Percentiles rank a stretch among this genome's conserved stretches.
Conservation (phyloP, 2,888 invertebrate genomes). For the Drosophila antonietae region DNA sequence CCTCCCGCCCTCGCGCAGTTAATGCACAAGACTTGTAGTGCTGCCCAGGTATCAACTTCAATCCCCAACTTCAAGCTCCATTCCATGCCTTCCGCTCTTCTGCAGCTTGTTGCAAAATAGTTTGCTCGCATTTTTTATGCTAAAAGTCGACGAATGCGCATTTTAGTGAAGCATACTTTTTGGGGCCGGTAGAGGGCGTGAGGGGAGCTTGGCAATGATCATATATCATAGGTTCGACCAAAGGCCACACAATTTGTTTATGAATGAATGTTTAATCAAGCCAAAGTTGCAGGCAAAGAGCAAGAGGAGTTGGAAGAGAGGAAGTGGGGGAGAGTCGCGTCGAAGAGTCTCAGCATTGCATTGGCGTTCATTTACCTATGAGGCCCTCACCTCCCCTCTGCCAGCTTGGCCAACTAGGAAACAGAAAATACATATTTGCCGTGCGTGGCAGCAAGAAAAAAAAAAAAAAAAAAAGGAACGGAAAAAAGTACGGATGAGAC, state of each 20-base stretch:
- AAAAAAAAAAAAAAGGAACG: background rate
- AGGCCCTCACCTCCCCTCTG: background rate
- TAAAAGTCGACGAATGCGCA: slow-evolving; percentile 49
- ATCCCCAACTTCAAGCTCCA: background rate
- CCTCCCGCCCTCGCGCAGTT: background rate
- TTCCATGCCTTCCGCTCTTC: background rate
- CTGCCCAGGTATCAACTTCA: background rate
- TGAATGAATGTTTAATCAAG: slow-evolving; percentile 72
- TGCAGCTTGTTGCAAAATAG: slow-evolving; percentile 47
- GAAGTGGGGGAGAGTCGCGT: background rate
- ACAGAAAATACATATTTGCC: slow-evolving; percentile 67
- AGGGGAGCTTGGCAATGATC: background rate
- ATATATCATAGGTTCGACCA: slow-evolving; percentile 10
- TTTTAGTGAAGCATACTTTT: slow-evolving; percentile 50
- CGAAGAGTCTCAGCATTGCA: slow-evolving; percentile 2
- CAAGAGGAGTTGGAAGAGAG: background rate
- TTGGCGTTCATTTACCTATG: slow-evolving; percentile 3
- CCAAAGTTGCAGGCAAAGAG: slow-evolving; percentile 38
- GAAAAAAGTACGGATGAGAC: slow-evolving; percentile 8
- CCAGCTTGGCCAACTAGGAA: slow-evolving; percentile 54
- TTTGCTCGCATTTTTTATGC: slow-evolving; percentile 60
- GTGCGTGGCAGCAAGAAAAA: slow-evolving; percentile 39
- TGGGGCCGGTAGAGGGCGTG: background rate
- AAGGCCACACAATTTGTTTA: slow-evolving; percentile 39
- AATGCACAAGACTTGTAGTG: slow-evolving; percentile 45